Conservation (phyloP, 2,797 vertebrate species). For the Hirundo rustica region DNA sequence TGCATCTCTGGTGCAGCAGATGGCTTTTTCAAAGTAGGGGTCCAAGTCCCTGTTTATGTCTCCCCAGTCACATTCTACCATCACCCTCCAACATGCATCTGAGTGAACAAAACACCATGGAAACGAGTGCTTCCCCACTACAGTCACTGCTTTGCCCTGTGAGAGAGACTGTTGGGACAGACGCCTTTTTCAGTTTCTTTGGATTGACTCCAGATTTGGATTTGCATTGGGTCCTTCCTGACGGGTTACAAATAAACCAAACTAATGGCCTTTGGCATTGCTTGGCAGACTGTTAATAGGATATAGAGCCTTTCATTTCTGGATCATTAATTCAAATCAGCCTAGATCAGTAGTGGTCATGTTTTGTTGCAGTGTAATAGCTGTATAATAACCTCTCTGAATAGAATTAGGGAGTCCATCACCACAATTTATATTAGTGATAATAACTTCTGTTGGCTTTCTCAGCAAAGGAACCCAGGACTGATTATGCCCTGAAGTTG, state of each 20-base stretch:
- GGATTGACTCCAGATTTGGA: constrained; percentile 40
- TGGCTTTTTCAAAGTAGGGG: not conserved
- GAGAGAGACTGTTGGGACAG: not conserved
- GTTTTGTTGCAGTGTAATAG: constrained; percentile 34
- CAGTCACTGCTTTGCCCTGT: rapidly evolving
- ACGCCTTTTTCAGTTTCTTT: not conserved
- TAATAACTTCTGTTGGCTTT: not conserved
- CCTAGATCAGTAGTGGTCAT: constrained; percentile 21
- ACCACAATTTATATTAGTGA: constrained; percentile 33
- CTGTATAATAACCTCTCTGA: constrained; percentile 30
- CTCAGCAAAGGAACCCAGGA: not conserved
- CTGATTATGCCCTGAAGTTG: not conserved
- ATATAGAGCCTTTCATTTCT: constrained; percentile 39
- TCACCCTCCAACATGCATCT: rapidly evolving
- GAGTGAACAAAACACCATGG: not conserved
- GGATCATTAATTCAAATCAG: constrained; percentile 53
- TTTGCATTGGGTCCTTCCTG: constrained; percentile 37
- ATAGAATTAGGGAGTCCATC: constrained; percentile 28
- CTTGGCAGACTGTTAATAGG: constrained; percentile 46
- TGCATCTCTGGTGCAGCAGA: not conserved
- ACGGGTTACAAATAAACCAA: constrained; percentile 31
- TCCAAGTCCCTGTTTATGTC: not conserved
- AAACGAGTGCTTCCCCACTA: not conserved
- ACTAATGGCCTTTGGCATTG: constrained; percentile 31
- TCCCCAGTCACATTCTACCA: rapidly evolving